phyloP scores from a whole-genome alignment of 2,888 invertebrate genomes.

The Agrochola litura region DNA sequence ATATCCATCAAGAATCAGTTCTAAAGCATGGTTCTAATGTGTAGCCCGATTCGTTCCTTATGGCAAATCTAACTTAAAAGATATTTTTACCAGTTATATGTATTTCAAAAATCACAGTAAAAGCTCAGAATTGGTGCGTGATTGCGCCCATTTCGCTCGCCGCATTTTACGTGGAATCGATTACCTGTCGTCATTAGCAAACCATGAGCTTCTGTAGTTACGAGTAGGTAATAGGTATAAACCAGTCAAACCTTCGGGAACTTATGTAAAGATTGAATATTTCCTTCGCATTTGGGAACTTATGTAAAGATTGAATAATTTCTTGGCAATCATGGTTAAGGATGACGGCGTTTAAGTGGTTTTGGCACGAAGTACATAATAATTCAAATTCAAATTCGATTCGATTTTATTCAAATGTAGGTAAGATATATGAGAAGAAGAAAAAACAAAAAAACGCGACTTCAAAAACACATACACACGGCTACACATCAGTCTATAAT shows the following conservation, averaged over 20 bases:
- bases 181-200: slow-evolving; percentile 40
- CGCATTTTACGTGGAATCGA: slow-evolving; percentile 43
- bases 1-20: not conserved
- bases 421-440: too few species aligned
- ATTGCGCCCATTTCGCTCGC: slow-evolving; percentile 11
- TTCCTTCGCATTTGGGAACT: slow-evolving; percentile 8
- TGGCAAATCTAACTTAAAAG: too few species aligned
- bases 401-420: too few species aligned
- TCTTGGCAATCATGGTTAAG: not conserved
- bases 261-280: slow-evolving; percentile 2
- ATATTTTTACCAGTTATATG: too few species aligned
- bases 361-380: too few species aligned
- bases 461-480: too few species aligned
- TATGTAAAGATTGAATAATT: slow-evolving; percentile 13
- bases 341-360: not conserved
- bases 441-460: too few species aligned
- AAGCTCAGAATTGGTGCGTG: slow-evolving; percentile 31
- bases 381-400: too few species aligned
- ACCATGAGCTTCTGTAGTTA: slow-evolving; percentile 42
- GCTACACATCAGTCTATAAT: too few species aligned
- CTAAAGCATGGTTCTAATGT: too few species aligned
- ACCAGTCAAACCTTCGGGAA: slow-evolving; percentile 35
- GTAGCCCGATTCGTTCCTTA: too few species aligned
- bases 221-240: not conserved
- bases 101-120: not conserved